These are phyloP conservation scores for Sebastes minor DNA, from an alignment of 2,797 vertebrate genomes.

Conservation along the genomic window DNA sequence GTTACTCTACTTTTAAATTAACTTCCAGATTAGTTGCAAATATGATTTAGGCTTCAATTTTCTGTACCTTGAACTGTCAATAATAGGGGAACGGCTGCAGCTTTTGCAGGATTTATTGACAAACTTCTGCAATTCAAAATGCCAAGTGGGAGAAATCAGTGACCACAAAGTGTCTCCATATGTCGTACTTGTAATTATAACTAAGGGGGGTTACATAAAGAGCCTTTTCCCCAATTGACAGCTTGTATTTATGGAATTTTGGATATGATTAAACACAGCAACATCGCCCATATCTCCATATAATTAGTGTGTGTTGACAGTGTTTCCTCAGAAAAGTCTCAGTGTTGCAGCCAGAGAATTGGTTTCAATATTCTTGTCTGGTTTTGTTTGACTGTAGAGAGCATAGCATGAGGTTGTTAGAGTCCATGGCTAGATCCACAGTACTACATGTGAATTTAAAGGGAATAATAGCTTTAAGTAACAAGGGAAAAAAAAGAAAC, in stretches of 20 bases:
- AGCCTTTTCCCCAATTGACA: background rate
- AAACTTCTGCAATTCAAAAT: slow-evolving; percentile 2
- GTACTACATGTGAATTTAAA: background rate
- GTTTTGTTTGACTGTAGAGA: background rate
- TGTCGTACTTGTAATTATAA: slow-evolving; percentile 9
- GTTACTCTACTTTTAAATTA: background rate
- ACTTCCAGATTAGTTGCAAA: background rate
- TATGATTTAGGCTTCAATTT: background rate
- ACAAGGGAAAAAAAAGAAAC: background rate
- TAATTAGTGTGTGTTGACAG: background rate
- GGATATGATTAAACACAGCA: slow-evolving; percentile 2
- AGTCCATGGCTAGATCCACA: background rate
- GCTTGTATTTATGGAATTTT: slow-evolving; percentile 2
- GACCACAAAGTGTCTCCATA: slow-evolving; percentile 20
- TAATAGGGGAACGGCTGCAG: background rate
- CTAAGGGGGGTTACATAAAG: background rate
- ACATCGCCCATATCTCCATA: background rate
- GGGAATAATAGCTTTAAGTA: slow-evolving; percentile 5
- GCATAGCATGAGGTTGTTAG: background rate
- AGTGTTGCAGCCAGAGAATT: background rate
- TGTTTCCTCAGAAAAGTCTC: slow-evolving; percentile 6
- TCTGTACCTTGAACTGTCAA: background rate
- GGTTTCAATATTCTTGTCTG: background rate
- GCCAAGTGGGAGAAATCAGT: slow-evolving; percentile 6
- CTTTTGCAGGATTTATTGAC: background rate